These are phyloP conservation scores for Tachysurus vachellii DNA, from an alignment of 2,113 vertebrate species.

Conservation along the genomic window DNA sequence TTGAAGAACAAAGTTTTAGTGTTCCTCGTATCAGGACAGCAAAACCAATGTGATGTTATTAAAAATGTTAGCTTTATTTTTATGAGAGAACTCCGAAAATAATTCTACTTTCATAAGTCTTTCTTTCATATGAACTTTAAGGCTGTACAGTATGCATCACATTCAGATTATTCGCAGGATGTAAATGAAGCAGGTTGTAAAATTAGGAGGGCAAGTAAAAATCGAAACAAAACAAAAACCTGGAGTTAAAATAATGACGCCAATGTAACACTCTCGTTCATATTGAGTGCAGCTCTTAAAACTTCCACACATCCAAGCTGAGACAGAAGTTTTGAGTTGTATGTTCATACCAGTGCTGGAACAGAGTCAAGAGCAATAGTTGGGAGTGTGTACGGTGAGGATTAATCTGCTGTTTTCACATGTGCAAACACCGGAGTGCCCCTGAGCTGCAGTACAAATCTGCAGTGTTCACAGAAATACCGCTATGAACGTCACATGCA, in stretches of 20 bases:
- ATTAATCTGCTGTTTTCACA: neutral
- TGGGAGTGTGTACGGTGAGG: neutral
- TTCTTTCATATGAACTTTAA: neutral
- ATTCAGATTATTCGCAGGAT: neutral
- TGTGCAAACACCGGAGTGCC: neutral
- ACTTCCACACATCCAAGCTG: neutral
- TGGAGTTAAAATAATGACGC: neutral
- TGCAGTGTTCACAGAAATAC: neutral
- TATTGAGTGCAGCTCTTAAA: neutral
- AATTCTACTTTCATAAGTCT: neutral
- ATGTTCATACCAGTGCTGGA: neutral
- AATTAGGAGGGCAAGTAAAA: neutral
- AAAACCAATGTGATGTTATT: neutral
- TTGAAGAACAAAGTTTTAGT: constrained; percentile 47
- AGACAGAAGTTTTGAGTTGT: constrained; percentile 9
- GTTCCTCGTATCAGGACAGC: neutral
- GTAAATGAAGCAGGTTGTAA: neutral
- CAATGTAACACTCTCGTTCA: neutral
- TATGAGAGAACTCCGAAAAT: neutral
- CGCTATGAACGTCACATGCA: neutral
- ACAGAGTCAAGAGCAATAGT: constrained; percentile 8
- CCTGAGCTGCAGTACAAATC: neutral
- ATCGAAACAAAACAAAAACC: neutral
- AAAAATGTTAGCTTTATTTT: neutral
- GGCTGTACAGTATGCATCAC: neutral